Conservation (phyloP, 2,113 vertebrate species). For the Azemiops feae region DNA sequence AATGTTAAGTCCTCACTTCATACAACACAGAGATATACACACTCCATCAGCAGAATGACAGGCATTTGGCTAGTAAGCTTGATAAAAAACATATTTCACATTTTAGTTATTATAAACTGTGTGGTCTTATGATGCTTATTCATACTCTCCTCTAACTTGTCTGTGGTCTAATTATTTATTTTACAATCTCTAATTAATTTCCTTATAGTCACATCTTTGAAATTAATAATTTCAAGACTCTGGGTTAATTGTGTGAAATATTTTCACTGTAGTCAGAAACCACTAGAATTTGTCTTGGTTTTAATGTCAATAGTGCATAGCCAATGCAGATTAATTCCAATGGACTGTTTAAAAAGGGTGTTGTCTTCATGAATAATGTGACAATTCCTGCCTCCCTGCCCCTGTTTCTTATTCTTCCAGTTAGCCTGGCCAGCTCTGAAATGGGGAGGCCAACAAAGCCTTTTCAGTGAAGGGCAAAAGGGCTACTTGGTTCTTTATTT, state of each 20-base stretch:
- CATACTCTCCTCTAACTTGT: slow-evolving; percentile 19
- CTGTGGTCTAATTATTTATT: slow-evolving; percentile 29
- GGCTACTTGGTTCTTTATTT: neutral
- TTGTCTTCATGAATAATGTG: neutral
- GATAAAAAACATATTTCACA: slow-evolving; percentile 27
- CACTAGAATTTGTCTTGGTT: slow-evolving; percentile 49
- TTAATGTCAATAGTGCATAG: slow-evolving; percentile 32
- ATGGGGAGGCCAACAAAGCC: neutral
- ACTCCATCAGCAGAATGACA: neutral
- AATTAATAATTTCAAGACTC: slow-evolving; percentile 40
- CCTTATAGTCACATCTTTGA: slow-evolving; percentile 36
- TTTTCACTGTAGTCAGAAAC: slow-evolving; percentile 57
- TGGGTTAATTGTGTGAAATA: slow-evolving; percentile 55
- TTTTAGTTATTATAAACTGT: slow-evolving; percentile 28
- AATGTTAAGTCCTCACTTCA: neutral
- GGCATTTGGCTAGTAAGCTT: neutral
- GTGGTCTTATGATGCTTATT: slow-evolving; percentile 23
- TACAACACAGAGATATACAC: neutral
- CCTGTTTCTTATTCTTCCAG: neutral
- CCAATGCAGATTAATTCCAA: neutral
- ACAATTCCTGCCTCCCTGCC: neutral
- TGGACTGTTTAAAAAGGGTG: neutral
- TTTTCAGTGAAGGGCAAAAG: neutral
- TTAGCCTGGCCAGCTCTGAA: neutral
- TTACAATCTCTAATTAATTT: slow-evolving; percentile 21